phyloP scores from a whole-genome alignment of 2,113 vertebrate species.

The Anseranas semipalmata region DNA sequence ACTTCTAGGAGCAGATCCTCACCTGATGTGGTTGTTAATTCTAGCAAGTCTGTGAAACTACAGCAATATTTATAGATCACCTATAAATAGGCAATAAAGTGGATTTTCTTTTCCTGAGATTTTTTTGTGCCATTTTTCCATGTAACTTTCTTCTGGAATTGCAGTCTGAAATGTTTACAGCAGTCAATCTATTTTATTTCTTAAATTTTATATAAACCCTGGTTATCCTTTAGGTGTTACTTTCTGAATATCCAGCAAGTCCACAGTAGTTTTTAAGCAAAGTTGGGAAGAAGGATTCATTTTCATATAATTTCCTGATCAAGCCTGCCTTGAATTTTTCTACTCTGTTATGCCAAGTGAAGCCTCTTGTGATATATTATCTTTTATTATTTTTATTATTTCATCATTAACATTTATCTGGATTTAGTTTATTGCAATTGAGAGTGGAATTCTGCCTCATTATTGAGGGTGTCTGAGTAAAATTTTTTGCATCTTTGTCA shows the following conservation, averaged over 20 bases:
- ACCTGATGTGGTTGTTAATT: background rate
- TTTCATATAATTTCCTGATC: background rate
- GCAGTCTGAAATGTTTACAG: background rate
- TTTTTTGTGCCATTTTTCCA: background rate
- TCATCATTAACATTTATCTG: background rate
- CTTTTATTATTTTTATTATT: background rate
- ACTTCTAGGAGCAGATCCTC: background rate
- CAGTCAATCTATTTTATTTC: background rate
- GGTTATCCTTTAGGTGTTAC: background rate
- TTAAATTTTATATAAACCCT: background rate
- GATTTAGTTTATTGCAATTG: background rate
- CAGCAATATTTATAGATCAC: background rate
- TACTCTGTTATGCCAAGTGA: background rate
- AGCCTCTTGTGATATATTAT: background rate
- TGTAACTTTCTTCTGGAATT: background rate
- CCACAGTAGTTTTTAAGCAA: background rate
- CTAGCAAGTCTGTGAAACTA: background rate
- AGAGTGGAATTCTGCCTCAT: background rate
- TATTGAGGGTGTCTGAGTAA: background rate
- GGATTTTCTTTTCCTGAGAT: background rate
- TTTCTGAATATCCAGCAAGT: background rate
- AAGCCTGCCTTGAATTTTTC: background rate
- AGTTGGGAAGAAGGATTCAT: background rate
- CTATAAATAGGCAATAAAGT: background rate
- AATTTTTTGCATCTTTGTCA: background rate